Evolutionary conservation across 2,113 vertebrate genomes (phyloP).

Genomic region (Sterna hirundo): DNA sequence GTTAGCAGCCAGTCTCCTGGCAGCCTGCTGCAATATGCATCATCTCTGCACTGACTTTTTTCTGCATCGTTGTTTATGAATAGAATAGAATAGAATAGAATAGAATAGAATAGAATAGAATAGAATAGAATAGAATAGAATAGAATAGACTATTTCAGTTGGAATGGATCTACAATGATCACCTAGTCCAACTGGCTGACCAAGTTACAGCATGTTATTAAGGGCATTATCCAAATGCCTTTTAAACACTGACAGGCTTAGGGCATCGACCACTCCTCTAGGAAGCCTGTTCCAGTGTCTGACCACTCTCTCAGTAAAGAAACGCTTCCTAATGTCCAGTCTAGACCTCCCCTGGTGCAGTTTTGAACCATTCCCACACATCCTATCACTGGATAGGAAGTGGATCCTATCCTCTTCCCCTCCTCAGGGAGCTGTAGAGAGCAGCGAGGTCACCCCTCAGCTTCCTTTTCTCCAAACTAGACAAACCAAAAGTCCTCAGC

Average conservation of each 20-base stretch:
- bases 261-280: neutral
- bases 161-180: neutral
- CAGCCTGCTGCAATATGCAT: neutral
- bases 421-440: neutral
- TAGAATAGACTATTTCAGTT: neutral
- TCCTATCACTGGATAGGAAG: neutral
- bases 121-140: neutral
- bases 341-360: no score
- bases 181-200: neutral
- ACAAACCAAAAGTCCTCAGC: neutral
- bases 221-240: neutral
- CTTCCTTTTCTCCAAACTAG: neutral
- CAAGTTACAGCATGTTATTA: neutral
- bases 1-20: neutral
- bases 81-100: neutral
- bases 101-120: neutral
- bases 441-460: neutral
- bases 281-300: neutral
- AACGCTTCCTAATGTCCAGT: neutral
- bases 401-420: neutral
- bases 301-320: neutral
- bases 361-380: accelerated
- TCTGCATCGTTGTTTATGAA: neutral
- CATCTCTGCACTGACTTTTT: neutral
- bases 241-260: neutral